These are phyloP conservation scores for Drosophila algonquin DNA, from an alignment of 2,888 invertebrate species.

Conservation along the genomic window DNA sequence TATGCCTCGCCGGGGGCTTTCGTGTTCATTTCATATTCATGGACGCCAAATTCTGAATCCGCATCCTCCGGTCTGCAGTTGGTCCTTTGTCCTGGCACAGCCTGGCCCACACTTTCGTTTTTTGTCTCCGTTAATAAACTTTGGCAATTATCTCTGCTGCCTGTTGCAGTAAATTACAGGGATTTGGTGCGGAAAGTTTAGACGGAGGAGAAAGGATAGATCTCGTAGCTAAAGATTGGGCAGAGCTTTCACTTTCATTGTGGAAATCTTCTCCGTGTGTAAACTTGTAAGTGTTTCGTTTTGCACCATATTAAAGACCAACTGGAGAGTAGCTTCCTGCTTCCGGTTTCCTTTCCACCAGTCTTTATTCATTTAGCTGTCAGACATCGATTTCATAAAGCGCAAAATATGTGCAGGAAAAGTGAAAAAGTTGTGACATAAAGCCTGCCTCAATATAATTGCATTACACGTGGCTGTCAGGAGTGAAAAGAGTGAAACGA, in stretches of 20 bases:
- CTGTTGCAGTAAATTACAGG: slow-evolving; percentile 64
- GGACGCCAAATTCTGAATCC: slow-evolving; percentile 35
- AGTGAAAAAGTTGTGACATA: slow-evolving; percentile 61
- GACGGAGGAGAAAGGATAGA: not conserved
- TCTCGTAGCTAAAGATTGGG: slow-evolving; percentile 1
- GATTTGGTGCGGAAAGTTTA: slow-evolving; percentile 24
- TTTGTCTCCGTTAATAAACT: slow-evolving; percentile 70
- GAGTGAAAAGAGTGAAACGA: slow-evolving; percentile 36
- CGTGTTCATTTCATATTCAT: slow-evolving; percentile 72
- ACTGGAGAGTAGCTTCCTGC: not conserved
- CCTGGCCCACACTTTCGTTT: slow-evolving; percentile 22
- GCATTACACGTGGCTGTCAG: slow-evolving; percentile 75
- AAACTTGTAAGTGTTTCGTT: not conserved
- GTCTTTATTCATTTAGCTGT: slow-evolving; percentile 19
- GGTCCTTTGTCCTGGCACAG: slow-evolving; percentile 14
- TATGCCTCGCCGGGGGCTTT: slow-evolving; percentile 22
- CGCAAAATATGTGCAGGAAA: slow-evolving; percentile 34
- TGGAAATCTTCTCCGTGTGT: not conserved
- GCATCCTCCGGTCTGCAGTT: slow-evolving; percentile 14
- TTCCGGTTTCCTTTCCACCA: slow-evolving; percentile 13
- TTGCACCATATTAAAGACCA: not conserved
- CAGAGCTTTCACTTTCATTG: slow-evolving; percentile 23
- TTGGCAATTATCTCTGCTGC: slow-evolving; percentile 74
- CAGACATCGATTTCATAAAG: slow-evolving; percentile 54
- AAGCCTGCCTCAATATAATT: slow-evolving; percentile 74